Evolutionary conservation across 2,888 invertebrate species (phyloP).

Genomic region (Aleiodes alternator): DNA sequence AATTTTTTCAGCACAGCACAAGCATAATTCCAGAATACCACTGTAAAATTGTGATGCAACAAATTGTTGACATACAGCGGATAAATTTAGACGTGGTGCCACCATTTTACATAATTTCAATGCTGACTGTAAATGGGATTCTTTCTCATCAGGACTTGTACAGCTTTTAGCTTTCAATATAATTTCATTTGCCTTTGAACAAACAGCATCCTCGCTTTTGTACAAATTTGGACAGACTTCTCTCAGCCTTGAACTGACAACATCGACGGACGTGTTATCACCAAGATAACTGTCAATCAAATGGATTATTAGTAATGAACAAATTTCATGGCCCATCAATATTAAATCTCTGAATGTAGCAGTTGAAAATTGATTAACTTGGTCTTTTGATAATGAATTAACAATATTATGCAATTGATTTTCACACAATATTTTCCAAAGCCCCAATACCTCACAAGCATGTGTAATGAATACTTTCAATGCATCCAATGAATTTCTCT

Average conservation of each 20-base stretch:
- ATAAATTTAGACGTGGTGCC: constrained; percentile 89
- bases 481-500: constrained; percentile 86
- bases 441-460: constrained; percentile 91
- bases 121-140: constrained; percentile 86
- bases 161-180: constrained; percentile 87
- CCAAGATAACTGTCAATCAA: constrained; percentile 93
- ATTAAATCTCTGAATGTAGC: constrained; percentile 85
- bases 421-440: constrained; percentile 95
- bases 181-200: constrained; percentile 95
- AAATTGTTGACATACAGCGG: constrained; percentile 90
- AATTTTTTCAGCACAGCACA: constrained; percentile 88
- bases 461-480: constrained; percentile 85
- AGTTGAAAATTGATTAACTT: constrained; percentile 78
- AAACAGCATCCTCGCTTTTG: constrained; percentile 95
- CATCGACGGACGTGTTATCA: constrained; percentile 96
- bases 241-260: constrained; percentile 90
- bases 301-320: constrained; percentile 86
- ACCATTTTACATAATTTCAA: constrained; percentile 91
- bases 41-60: constrained; percentile 88
- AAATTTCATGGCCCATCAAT: constrained; percentile 86
- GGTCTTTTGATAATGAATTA: constrained; percentile 81
- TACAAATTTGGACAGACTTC: constrained; percentile 96
- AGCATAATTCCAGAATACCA: constrained; percentile 92
- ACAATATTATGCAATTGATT: constrained; percentile 92
- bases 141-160: constrained; percentile 85